These are phyloP conservation scores for Acyrthosiphon pisum DNA, from an alignment of 1,140 invertebrate species.

Conservation along the genomic window DNA sequence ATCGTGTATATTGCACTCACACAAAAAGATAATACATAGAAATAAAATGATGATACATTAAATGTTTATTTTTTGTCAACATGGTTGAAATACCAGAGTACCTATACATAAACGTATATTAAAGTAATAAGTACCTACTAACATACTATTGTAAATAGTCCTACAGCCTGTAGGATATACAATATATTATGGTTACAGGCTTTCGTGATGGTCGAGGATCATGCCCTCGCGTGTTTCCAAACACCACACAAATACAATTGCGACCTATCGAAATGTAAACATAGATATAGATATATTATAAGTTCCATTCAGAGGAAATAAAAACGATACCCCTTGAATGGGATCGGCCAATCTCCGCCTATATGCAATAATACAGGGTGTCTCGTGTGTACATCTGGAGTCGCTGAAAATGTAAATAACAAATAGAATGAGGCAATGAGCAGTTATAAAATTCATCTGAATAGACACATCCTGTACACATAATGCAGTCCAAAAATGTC, in stretches of 20 bases:
- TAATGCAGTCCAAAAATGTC: not conserved
- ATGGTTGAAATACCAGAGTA: too few species aligned
- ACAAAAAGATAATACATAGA: too few species aligned
- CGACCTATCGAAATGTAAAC: not conserved
- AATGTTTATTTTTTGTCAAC: too few species aligned
- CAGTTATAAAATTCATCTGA: not conserved
- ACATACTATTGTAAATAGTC: not conserved
- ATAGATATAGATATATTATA: not conserved
- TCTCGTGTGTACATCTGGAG: not conserved
- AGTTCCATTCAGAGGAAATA: not conserved
- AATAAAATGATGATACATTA: too few species aligned
- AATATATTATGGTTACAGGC: not conserved
- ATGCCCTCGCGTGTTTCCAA: not conserved
- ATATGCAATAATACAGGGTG: not conserved
- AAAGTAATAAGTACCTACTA: too few species aligned
- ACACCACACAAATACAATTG: not conserved
- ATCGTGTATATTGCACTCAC: too few species aligned
- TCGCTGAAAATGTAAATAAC: not conserved
- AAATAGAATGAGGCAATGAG: not conserved
- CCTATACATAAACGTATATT: too few species aligned
- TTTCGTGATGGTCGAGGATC: too few species aligned
- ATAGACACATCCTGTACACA: not conserved
- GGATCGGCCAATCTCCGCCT: not conserved
- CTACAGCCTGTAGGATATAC: not conserved
- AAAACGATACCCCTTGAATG: not conserved